These are phyloP conservation scores for Psittacula cyanocephala DNA, from an alignment of 2,113 vertebrate genomes.

Conservation along the genomic window DNA sequence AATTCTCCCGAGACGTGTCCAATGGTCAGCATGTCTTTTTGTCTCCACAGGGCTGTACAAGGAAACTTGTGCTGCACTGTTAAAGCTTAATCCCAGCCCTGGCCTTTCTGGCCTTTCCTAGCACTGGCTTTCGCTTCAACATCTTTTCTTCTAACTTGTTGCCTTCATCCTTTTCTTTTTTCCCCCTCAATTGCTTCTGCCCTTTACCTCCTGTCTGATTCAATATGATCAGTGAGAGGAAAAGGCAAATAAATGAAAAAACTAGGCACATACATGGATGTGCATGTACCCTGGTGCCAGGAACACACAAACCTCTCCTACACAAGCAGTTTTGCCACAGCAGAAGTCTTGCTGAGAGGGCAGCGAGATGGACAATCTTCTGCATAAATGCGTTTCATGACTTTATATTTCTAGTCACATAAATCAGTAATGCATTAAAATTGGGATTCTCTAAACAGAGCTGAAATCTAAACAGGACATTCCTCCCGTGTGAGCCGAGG, in stretches of 20 bases:
- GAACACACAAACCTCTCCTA: not conserved
- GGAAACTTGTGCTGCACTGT: not conserved
- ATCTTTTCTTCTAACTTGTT: not conserved
- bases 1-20: not conserved
- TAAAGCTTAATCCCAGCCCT: not conserved
- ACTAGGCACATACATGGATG: fast-evolving
- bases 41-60: not conserved
- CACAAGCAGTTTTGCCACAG: not conserved
- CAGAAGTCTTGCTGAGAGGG: not conserved
- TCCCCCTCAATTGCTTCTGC: not conserved
- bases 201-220: not conserved
- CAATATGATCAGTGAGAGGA: not conserved
- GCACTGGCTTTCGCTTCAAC: not conserved
- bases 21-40: not conserved
- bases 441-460: not conserved
- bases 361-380: not conserved
- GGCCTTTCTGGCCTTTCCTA: not conserved
- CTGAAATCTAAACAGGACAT: not conserved
- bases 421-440: not conserved
- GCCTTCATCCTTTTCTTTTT: not conserved
- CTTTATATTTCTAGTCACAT: not conserved
- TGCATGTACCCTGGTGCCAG: not conserved
- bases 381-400: not conserved
- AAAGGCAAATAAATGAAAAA: not conserved
- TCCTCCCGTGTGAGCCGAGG: not conserved